phyloP scores from a whole-genome alignment of 2,113 vertebrate species.

The Trochalopteron elliotii region DNA sequence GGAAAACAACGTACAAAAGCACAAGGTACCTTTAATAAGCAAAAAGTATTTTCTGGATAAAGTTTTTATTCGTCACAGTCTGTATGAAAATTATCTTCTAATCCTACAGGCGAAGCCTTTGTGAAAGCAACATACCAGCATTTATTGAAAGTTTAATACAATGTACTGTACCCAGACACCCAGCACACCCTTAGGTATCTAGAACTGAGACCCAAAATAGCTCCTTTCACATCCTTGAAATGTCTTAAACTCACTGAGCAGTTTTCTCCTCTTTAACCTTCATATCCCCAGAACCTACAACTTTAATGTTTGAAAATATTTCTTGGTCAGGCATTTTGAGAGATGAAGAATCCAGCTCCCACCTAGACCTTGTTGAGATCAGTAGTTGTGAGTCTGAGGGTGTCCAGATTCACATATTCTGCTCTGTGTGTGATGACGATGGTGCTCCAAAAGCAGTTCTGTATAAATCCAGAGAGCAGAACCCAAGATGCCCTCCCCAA shows the following conservation, averaged over 20 bases:
- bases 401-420: background rate
- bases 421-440: background rate
- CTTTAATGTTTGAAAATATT: background rate
- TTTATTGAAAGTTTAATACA: background rate
- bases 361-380: background rate
- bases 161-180: background rate
- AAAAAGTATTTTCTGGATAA: background rate
- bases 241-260: background rate
- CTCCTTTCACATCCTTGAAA: background rate
- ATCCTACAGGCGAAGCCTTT: background rate
- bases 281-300: background rate
- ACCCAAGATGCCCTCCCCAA: background rate
- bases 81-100: background rate
- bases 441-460: background rate
- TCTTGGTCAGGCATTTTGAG: background rate
- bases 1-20: background rate
- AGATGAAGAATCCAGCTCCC: background rate
- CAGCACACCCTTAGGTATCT: background rate
- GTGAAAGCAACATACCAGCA: background rate
- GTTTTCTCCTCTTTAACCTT: background rate
- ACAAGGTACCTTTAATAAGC: background rate
- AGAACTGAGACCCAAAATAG: background rate
- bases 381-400: background rate
- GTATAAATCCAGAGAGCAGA: background rate
- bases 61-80: background rate